These are phyloP conservation scores for Eira barbara DNA, from an alignment of 2,113 vertebrate genomes.

Conservation along the genomic window DNA sequence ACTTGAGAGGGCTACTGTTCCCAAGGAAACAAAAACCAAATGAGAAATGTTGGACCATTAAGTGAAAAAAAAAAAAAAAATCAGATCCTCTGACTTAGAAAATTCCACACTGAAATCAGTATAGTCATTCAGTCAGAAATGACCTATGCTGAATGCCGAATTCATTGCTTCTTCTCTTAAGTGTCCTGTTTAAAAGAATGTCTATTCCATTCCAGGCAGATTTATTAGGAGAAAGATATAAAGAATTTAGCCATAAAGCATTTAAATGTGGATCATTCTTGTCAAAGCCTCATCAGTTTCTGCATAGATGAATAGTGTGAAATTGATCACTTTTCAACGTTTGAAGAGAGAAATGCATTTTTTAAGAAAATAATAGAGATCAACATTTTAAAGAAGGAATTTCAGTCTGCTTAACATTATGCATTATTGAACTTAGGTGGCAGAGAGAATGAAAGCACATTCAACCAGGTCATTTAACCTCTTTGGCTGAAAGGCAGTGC, in stretches of 20 bases:
- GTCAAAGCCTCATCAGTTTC: background rate
- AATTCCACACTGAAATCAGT: conserved; percentile 65
- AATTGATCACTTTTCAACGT: background rate
- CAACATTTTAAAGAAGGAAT: conserved; percentile 4
- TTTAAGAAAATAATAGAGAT: background rate
- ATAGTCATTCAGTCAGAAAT: background rate
- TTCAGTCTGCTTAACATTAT: background rate
- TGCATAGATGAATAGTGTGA: background rate
- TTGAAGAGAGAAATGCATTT: background rate
- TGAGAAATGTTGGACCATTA: conserved; percentile 21
- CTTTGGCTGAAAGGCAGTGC: background rate
- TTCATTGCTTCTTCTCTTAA: conserved; percentile 43
- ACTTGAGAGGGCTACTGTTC: background rate
- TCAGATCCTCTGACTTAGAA: conserved; percentile 35
- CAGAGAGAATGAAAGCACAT: background rate
- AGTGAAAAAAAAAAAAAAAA: background rate
- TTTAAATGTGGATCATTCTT: conserved; percentile 58
- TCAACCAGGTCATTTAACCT: conserved; percentile 1
- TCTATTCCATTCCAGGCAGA: background rate
- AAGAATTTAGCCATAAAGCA: conserved; percentile 34
- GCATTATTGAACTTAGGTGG: conserved; percentile 5
- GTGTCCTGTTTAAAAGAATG: conserved; percentile 45
- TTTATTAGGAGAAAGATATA: conserved; percentile 44
- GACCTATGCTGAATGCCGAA: background rate
- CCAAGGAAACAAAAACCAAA: background rate